These are phyloP conservation scores for Fulmarus glacialis DNA, from an alignment of 2,113 vertebrate species.

Conservation along the genomic window DNA sequence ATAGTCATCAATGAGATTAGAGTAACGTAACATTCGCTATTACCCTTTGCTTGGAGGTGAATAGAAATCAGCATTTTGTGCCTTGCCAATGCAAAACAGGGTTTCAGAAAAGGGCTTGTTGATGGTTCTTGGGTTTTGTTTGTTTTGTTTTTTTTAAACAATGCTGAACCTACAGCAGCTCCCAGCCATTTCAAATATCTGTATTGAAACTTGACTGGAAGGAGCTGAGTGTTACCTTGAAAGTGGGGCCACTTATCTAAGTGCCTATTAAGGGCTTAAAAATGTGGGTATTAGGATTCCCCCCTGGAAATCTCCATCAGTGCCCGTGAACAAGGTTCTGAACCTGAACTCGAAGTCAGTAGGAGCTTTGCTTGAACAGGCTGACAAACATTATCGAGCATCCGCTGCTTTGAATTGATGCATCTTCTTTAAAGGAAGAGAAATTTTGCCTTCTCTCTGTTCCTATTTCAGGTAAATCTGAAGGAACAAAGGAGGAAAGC, in stretches of 20 bases:
- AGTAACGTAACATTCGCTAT: background rate
- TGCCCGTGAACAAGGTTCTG: background rate
- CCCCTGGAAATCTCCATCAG: background rate
- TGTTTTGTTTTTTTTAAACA: background rate
- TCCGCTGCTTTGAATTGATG: background rate
- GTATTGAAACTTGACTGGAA: background rate
- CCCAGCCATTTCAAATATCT: background rate
- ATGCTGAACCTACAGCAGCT: background rate
- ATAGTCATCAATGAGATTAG: constrained; percentile 33
- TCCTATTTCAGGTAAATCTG: background rate
- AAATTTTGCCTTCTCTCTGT: background rate
- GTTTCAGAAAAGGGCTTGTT: background rate
- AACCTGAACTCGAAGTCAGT: background rate
- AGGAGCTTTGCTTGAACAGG: background rate
- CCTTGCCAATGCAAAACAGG: background rate
- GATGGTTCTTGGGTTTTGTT: background rate
- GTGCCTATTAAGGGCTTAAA: background rate
- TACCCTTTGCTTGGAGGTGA: constrained; percentile 25
- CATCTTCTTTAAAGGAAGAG: background rate
- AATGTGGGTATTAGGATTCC: background rate
- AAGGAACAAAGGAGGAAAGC: constrained; percentile 10
- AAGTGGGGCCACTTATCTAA: background rate
- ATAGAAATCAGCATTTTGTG: background rate
- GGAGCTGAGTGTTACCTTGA: background rate
- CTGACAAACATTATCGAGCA: background rate